Evolutionary conservation across 2,113 vertebrate species (phyloP).

Genomic region (Aspiorhynchus laticeps): DNA sequence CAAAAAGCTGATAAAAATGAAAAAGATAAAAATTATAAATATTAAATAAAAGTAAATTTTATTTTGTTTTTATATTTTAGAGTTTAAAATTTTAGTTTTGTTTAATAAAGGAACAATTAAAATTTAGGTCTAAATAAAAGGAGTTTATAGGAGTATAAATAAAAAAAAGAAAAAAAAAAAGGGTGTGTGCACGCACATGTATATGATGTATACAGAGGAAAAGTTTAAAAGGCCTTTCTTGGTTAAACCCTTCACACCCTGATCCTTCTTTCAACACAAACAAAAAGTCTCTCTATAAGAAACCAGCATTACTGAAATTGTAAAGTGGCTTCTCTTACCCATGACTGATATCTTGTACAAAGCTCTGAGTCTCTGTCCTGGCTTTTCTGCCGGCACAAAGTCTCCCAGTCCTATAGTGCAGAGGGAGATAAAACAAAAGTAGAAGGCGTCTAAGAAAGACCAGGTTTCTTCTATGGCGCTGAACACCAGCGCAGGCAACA

Average conservation of each 20-base stretch:
- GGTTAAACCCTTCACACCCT: background rate
- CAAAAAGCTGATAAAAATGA: background rate
- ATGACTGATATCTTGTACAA: slow-evolving; percentile 87
- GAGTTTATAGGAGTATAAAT: too few species aligned
- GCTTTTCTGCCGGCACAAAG: slow-evolving; percentile 81
- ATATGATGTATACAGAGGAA: too few species aligned
- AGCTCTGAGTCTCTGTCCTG: slow-evolving; percentile 70
- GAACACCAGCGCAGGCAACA: slow-evolving; percentile 80
- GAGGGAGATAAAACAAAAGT: slow-evolving; percentile 92
- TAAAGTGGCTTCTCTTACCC: slow-evolving; percentile 74
- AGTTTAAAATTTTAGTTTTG: background rate
- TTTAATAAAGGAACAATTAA: background rate
- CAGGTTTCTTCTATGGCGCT: slow-evolving; percentile 77
- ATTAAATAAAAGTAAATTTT: too few species aligned
- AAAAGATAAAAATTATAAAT: background rate
- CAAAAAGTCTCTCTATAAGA: background rate
- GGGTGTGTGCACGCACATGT: too few species aligned
- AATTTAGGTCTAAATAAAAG: too few species aligned
- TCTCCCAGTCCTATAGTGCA: slow-evolving; percentile 91
- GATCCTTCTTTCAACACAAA: background rate
- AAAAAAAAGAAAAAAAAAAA: too few species aligned
- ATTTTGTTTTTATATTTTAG: background rate
- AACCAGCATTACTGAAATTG: background rate
- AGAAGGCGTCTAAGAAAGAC: slow-evolving; percentile 87
- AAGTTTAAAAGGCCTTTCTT: background rate